Base-by-base conservation (phyloP, 35 echinoderm and acorn worm genomes). In the Stichopus chloronotus region DNA sequence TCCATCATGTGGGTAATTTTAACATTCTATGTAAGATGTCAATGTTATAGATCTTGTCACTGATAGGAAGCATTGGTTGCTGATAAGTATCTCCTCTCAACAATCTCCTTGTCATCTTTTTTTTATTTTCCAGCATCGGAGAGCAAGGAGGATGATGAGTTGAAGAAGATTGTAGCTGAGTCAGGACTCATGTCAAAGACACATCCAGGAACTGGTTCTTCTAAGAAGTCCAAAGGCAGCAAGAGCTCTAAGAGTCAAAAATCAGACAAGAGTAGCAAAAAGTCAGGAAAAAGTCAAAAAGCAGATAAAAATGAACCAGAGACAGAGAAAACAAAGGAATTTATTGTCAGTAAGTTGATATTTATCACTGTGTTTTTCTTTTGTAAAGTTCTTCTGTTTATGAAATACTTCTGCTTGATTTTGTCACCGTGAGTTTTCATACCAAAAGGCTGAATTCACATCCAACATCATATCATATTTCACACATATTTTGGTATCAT, bases 281-380 rank as follows among this genome's bases (percentile, higher is more conserved):
- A 84, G 55, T 91, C 58, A 6, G 83, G 76, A n/a, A 88, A 87
- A 69, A 91, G 90, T 86, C 94, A 93, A 52, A 68, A 93, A 8
- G 25, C 68, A 5, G 68, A 61, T 8, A 91, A 95, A 78, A 83
- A 9, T 60, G 80, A 83, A 17, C 56, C 94, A 22, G 58, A 81
- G 1, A 76, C 83, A 54, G 91, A 95, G 0, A 93, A 95, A 79
- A 24, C 57, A 58, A 92, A 95, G 86, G 91, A 91, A 8, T 97
- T 97, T 89, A 76, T 97, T 94, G 96, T 97, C 54, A 79, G 96
- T 97, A 88, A 94, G 94, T 93, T 87, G 11, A n/a, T 6, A 30
- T 14, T 92, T 52, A 43, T 43, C 30, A 1, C 17, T 55, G 43
- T 65, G 8, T 65, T 65, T 65, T 11, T 11, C 12, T 0, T 14